phyloP scores from a whole-genome alignment of 2,888 invertebrate species.

The Omphaloscelis lunosa region DNA sequence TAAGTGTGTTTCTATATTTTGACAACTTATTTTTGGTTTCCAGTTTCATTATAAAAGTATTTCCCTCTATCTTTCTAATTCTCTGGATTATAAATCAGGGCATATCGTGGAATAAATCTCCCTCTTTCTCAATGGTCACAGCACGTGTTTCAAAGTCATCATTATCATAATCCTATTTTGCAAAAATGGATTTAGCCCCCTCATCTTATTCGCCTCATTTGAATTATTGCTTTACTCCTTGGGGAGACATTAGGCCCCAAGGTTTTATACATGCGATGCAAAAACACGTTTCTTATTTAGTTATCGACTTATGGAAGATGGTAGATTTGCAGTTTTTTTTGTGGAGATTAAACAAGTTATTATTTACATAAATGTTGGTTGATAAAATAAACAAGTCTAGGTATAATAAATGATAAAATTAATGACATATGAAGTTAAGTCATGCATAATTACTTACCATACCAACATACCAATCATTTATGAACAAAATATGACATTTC shows the following conservation, averaged over 20 bases:
- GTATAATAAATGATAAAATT: slow-evolving; percentile 1
- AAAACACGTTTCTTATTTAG: slow-evolving; percentile 39
- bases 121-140: slow-evolving; percentile 62
- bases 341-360: background rate
- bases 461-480: background rate
- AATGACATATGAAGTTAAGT: background rate
- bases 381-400: background rate
- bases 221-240: slow-evolving; percentile 74
- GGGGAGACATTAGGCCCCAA: slow-evolving; percentile 72
- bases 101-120: slow-evolving; percentile 66
- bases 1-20: slow-evolving; percentile 54
- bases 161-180: slow-evolving; percentile 81
- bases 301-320: background rate
- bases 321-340: background rate
- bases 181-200: slow-evolving; percentile 78
- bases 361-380: background rate
- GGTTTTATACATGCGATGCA: slow-evolving; percentile 38
- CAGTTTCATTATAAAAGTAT: slow-evolving; percentile 29
- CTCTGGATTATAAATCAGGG: slow-evolving; percentile 69
- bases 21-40: slow-evolving; percentile 56
- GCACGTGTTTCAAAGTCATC: slow-evolving; percentile 75
- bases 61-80: slow-evolving; percentile 40
- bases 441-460: background rate
- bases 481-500: background rate
- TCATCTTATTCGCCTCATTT: slow-evolving; percentile 76